Base-by-base conservation (phyloP, 2,113 vertebrate species). In the Vulpes lagopus region DNA sequence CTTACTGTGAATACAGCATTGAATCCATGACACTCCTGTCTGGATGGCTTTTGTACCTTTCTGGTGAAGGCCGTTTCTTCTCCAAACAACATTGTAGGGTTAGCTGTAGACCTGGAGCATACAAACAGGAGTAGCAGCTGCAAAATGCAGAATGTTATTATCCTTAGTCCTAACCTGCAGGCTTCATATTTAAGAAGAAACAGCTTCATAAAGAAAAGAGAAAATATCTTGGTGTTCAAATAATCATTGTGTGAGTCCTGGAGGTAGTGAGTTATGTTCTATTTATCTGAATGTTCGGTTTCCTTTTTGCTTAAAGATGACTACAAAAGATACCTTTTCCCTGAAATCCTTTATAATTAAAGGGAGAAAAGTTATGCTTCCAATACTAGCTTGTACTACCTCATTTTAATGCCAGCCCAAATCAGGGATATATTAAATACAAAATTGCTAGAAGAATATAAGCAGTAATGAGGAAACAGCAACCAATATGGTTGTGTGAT, bases 91-190 rank as follows among this genome's bases (percentile, higher is more conserved):
- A 74, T 69, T 57, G 38, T 60, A 22, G 16, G 82, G 23, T 96
- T 95, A 97, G 35, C 38, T 32, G 83, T 79, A 96, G 86, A 93
- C 51, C 30, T 82, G 60, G 94, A 88, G 86, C 85, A 84, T 30
- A 97, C 22, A 83, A 95, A 98, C 15, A 88, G 67, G 95, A 95
- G 93, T 1, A 91, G 49, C 84, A 96, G 89, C 91, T 87, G 79
- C 97, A 64, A 97, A 93, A 88, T 78, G 91, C 92, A 87, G 84
- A 53, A 88, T 91, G 96, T 98, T 96, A 89, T 85, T 97, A 62
- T 91, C 23, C 95, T 91, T 74, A 30, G 49, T 94, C 96, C 85
- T 84, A 90, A 64, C 59, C 51, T 94, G 12, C 17, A 94, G 82
- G 87, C 1, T 79, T 94, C 8, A 69, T 64, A 1, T 4, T 19